phyloP scores from a whole-genome alignment of 2,797 vertebrate species.

The Melanitta fusca region DNA sequence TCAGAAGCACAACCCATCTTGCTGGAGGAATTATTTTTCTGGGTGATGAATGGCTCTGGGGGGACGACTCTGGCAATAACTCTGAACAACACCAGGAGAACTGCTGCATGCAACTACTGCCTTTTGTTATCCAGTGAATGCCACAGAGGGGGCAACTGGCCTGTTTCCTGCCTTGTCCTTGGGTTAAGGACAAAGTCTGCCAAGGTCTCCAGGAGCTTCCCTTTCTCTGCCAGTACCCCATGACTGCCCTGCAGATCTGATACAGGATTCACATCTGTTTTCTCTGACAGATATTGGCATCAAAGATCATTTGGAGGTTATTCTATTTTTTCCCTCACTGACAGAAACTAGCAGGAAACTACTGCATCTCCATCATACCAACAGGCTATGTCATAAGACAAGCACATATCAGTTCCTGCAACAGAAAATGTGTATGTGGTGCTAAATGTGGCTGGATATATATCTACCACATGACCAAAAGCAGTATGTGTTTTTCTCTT shows the following conservation, averaged over 20 bases:
- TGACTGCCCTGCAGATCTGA: background rate
- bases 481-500: background rate
- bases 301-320: background rate
- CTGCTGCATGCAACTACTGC: background rate
- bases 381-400: background rate
- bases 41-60: background rate
- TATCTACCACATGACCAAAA: background rate
- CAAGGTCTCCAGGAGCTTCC: background rate
- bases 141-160: background rate
- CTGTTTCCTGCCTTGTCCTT: background rate
- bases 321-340: background rate
- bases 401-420: background rate
- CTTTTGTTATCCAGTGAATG: background rate
- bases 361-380: background rate
- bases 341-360: background rate
- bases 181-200: background rate
- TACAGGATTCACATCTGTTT: background rate
- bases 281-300: background rate
- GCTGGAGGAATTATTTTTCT: fast-evolving
- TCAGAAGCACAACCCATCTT: background rate
- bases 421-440: background rate
- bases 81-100: background rate
- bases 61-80: background rate
- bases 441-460: background rate
- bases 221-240: background rate